Conservation (phyloP, 2,113 vertebrate genomes). For the Reinhardtius hippoglossoides region DNA sequence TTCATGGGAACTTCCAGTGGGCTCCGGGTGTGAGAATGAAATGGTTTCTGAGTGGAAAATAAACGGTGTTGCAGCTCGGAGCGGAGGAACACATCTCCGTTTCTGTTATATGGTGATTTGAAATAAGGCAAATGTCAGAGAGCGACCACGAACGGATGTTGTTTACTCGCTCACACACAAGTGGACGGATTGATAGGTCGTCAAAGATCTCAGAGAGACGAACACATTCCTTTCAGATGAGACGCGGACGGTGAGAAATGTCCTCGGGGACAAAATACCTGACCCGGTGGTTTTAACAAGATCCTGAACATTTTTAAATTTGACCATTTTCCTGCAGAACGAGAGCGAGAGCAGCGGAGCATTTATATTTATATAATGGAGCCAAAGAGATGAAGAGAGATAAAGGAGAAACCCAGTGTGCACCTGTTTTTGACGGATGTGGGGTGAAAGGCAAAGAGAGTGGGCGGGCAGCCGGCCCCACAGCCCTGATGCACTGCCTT, state of each 20-base stretch:
- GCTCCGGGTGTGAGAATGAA: conserved; percentile 38
- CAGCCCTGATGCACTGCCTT: conserved; percentile 65
- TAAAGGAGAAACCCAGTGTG: conserved; percentile 22
- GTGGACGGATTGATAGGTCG: conserved; percentile 46
- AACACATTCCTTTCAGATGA: conserved; percentile 3
- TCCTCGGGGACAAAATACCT: conserved; percentile 22
- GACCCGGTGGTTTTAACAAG: conserved; percentile 23
- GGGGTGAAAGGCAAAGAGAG: conserved; percentile 69
- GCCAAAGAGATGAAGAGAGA: background rate
- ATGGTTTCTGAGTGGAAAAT: conserved; percentile 42
- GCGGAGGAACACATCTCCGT: conserved; percentile 4
- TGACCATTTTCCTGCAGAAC: conserved; percentile 43
- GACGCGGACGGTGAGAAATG: conserved; percentile 11
- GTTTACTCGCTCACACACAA: conserved; percentile 18
- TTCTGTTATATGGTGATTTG: conserved; percentile 27
- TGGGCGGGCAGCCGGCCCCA: conserved; percentile 49
- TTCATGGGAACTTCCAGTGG: conserved; percentile 37
- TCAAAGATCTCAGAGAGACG: background rate
- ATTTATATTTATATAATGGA: background rate
- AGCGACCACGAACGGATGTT: conserved; percentile 6
- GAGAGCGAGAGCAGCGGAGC: background rate
- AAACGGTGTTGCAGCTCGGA: conserved; percentile 18
- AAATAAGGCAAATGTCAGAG: conserved; percentile 40
- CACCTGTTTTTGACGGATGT: conserved; percentile 71
- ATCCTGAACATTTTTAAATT: conserved; percentile 23